Conservation (phyloP, 2,888 invertebrate genomes). For the Meta bourneti region DNA sequence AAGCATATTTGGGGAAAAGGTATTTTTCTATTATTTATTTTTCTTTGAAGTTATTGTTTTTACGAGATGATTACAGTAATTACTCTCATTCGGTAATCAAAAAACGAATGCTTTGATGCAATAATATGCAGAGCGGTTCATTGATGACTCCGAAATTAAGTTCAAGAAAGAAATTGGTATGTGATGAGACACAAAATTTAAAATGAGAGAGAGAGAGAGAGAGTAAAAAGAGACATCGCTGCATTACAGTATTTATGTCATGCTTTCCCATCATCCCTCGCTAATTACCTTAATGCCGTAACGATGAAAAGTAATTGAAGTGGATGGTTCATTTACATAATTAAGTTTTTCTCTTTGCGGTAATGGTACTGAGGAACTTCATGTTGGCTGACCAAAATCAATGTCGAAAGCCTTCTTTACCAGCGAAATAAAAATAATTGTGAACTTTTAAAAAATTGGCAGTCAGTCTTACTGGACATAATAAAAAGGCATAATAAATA, state of each 20-base stretch:
- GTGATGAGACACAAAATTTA: no score
- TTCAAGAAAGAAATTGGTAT: no score
- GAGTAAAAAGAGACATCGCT: not conserved
- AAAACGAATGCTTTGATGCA: no score
- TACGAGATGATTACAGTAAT: no score
- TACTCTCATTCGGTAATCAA: no score
- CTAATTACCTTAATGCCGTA: slow-evolving; percentile 12
- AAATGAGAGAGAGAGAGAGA: no score
- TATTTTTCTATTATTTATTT: no score
- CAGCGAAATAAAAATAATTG: not conserved
- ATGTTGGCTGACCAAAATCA: not conserved
- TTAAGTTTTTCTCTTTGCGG: slow-evolving; percentile 16
- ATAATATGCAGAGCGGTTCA: no score
- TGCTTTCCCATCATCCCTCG: not conserved
- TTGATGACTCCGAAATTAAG: no score
- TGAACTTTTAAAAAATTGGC: not conserved
- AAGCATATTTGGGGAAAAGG: no score
- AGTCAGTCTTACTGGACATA: not conserved
- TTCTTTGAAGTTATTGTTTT: no score
- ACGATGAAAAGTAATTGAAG: not conserved
- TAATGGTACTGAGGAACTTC: not conserved
- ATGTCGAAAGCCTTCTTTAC: not conserved
- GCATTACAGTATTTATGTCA: not conserved
- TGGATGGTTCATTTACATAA: not conserved
- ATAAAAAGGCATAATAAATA: not conserved